Evolutionary conservation across 2,113 vertebrate genomes (phyloP), one percentile per base, ranked within the genome.

Genomic region (Albula goreensis): DNA sequence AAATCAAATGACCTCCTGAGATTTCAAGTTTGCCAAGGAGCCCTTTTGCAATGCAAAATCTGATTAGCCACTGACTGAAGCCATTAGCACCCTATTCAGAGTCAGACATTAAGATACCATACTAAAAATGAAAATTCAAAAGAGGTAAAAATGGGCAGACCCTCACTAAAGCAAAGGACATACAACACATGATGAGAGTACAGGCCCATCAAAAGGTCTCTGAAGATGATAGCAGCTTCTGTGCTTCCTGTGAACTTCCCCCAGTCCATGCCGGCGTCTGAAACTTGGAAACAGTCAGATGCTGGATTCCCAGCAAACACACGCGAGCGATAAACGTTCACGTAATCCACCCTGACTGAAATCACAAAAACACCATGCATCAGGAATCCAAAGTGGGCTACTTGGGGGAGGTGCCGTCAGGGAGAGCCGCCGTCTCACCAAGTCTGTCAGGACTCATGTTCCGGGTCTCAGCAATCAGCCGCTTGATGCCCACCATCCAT

Each of bases 401-500:
- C 22, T 85, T 15, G 8, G 85, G 15, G 22, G 19, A 53, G 66
- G 78, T 49, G 11, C 66, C 48, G 41, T 17, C 52, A 4, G 19
- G 4, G 2, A 12, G 52, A 60, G 51, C 5, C 41, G 22, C 82
- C 15, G 86, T 1, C 0, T 0, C 57, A 1, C 50, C 80, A 0
- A 0, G 86, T 0, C 0, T 56, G 3, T 74, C 81, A 0, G 15
- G 77, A 25, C 89, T 80, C 0, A 84, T 82, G 17, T 89, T 96
- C 83, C 94, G 96, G 0, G 91, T 95, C 93, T 99, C 97, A 0
- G 97, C 97, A 56, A 99, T 99, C 82, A 99, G 95, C 77, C 97
- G 95, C 86, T 99, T 99, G 48, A 99, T 93, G 0, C 97, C 98
- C 5, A 98, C 98, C 98, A 99, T 97, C 98, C 98, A 99, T 89